Conservation (phyloP, 2,888 invertebrate genomes). For the Lasioglossum morio region DNA sequence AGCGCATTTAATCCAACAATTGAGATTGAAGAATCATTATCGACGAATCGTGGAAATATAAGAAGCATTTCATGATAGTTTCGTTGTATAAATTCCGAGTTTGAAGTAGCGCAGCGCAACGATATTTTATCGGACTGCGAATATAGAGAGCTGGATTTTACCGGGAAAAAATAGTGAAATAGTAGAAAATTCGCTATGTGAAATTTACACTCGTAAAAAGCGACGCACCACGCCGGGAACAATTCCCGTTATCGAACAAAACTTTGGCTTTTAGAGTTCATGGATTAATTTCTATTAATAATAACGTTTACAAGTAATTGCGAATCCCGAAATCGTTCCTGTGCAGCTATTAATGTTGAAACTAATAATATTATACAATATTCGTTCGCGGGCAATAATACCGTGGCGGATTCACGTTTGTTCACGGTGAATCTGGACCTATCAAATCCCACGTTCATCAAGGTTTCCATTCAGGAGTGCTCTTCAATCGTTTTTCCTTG, state of each 20-base stretch:
- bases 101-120: background rate
- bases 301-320: background rate
- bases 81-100: background rate
- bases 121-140: background rate
- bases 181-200: background rate
- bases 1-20: background rate
- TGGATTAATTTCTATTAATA: background rate
- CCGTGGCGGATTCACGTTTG: background rate
- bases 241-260: background rate
- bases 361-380: background rate
- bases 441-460: background rate
- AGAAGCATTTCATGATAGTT: background rate
- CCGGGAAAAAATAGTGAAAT: background rate
- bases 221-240: too few species aligned
- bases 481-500: background rate
- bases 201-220: background rate
- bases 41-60: background rate
- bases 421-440: background rate
- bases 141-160: constrained; percentile 3
- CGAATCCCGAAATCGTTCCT: background rate
- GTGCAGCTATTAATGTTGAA: background rate
- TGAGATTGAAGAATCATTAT: background rate
- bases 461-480: background rate
- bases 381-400: background rate
- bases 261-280: background rate